These are phyloP conservation scores for Paracyclopina nana DNA, from an alignment of 1,140 invertebrate genomes.

Conservation along the genomic window DNA sequence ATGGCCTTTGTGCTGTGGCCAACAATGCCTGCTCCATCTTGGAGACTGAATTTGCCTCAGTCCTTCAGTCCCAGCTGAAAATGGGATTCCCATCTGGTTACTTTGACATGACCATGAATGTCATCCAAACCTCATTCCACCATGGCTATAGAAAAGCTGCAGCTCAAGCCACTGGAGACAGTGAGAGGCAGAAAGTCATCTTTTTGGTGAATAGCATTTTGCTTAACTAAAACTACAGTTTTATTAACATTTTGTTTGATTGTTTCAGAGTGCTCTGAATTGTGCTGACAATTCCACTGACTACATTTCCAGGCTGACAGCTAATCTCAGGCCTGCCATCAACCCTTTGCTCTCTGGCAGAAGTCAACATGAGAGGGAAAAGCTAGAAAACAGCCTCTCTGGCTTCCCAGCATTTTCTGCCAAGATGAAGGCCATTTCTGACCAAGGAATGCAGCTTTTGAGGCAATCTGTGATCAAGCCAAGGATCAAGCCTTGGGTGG, in stretches of 20 bases:
- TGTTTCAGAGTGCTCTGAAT: constrained; percentile 56
- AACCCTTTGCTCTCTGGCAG: constrained; percentile 15
- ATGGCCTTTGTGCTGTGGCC: constrained; percentile 87
- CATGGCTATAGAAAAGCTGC: constrained; percentile 49
- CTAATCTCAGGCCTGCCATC: constrained; percentile 23
- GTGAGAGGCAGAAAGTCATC: constrained; percentile 45
- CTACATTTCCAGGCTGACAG: constrained; percentile 58
- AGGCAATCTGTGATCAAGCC: constrained; percentile 61
- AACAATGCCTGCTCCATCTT: constrained; percentile 77
- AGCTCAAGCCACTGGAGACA: constrained; percentile 47
- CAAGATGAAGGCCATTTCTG: constrained; percentile 25
- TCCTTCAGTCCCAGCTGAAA: constrained; percentile 53
- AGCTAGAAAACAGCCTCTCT: constrained; percentile 23
- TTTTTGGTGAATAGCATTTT: constrained; percentile 40
- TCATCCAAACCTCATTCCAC: constrained; percentile 55
- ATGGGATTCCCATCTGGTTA: constrained; percentile 33
- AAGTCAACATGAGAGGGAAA: constrained; percentile 19
- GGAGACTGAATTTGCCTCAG: constrained; percentile 61
- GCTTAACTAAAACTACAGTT: neutral
- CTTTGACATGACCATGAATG: constrained; percentile 34
- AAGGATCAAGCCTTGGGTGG: constrained; percentile 61
- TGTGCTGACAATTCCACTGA: constrained; percentile 81
- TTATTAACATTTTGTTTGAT: constrained; percentile 18
- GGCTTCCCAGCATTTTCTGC: neutral
- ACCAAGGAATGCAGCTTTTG: constrained; percentile 61